A percentile compares a stretch with the other conserved stretches of the same genome.
These are phyloP conservation scores for Paramormyrops hopkinsi DNA, from an alignment of 2,797 vertebrate species.

Conservation along the genomic window DNA sequence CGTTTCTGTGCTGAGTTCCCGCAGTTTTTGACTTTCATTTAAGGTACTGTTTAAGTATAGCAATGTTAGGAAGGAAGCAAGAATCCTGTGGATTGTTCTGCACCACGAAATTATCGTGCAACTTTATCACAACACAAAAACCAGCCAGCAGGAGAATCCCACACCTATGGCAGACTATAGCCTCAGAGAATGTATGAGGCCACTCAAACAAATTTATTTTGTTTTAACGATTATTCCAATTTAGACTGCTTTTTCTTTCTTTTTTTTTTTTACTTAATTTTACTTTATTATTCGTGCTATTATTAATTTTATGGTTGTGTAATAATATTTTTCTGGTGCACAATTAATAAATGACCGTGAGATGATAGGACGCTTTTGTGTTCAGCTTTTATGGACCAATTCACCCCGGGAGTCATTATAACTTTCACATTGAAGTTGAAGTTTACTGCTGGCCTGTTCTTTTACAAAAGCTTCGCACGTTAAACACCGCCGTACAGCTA, in stretches of 20 bases:
- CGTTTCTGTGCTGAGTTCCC: background rate
- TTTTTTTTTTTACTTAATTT: background rate
- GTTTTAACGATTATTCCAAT: background rate
- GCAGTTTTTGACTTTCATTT: background rate
- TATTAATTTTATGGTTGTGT: background rate
- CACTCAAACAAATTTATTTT: background rate
- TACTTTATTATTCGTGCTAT: background rate
- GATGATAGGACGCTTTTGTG: background rate
- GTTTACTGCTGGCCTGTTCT: background rate
- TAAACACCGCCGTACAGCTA: background rate
- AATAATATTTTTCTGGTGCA: background rate
- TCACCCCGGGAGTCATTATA: background rate
- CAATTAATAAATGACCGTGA: background rate
- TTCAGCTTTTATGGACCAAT: background rate
- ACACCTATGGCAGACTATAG: background rate
- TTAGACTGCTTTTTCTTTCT: background rate
- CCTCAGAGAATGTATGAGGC: background rate
- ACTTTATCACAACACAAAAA: background rate
- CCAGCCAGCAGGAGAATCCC: background rate
- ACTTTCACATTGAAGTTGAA: background rate
- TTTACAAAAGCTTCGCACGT: background rate
- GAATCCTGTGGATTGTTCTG: background rate
- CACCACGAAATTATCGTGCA: background rate
- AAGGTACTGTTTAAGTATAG: background rate
- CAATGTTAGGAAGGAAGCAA: background rate